Conservation (phyloP, 1,140 invertebrate genomes). For the Anagrus nilaparvatae region DNA sequence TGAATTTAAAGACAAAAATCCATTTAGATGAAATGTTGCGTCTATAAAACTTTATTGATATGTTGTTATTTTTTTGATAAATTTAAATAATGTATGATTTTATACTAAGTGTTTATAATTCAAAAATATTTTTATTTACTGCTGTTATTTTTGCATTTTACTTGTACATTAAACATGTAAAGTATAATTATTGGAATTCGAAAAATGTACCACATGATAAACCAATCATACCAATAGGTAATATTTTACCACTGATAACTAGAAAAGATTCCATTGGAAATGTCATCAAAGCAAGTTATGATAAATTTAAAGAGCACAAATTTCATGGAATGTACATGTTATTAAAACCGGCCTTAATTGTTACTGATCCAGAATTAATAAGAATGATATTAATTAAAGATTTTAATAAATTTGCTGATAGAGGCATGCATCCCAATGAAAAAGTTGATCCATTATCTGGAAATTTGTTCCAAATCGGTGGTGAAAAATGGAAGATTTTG, state of each 20-base stretch:
- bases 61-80: no score
- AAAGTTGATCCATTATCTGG: conserved; percentile 41
- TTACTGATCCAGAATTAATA: conserved; percentile 41
- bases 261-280: conserved; percentile 6
- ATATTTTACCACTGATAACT: conserved; percentile 11
- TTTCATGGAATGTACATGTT: conserved; percentile 38
- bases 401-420: conserved; percentile 38
- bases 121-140: background rate
- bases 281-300: conserved; percentile 8
- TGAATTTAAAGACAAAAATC: no score
- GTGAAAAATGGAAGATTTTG: conserved; percentile 41
- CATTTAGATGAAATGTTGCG: no score
- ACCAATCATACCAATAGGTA: conserved; percentile 38
- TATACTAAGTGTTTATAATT: no score
- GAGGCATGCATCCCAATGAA: conserved; percentile 34
- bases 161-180: conserved; percentile 18
- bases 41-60: no score
- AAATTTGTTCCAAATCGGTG: conserved; percentile 38
- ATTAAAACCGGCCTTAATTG: conserved; percentile 34
- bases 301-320: conserved; percentile 8
- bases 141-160: conserved; percentile 8
- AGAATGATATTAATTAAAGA: conserved; percentile 39
- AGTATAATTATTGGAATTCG: conserved; percentile 25
- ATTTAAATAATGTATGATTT: no score
- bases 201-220: conserved; percentile 21